phyloP scores from a whole-genome alignment of 2,797 vertebrate genomes.

The Anomalospiza imberbis region DNA sequence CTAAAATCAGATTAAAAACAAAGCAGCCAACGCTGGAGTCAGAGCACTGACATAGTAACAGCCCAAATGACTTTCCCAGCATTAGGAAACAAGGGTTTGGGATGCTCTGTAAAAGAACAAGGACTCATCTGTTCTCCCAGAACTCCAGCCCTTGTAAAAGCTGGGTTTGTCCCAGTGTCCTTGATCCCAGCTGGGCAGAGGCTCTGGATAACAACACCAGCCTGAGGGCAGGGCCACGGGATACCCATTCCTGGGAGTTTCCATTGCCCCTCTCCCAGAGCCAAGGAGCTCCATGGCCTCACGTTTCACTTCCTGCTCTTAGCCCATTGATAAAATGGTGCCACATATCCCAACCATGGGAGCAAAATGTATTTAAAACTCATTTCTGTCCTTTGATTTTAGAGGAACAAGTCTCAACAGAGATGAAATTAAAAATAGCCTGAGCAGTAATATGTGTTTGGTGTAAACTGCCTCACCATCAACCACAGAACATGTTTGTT shows the following conservation, averaged over 20 bases:
- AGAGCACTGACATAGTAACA: background rate
- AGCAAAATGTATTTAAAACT: background rate
- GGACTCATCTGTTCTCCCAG: background rate
- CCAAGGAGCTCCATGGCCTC: background rate
- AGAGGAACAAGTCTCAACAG: background rate
- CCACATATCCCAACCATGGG: background rate
- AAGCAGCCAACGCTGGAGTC: background rate
- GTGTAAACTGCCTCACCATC: background rate
- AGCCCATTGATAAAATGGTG: slow-evolving; percentile 4
- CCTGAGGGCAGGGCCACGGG: background rate
- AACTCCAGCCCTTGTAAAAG: background rate
- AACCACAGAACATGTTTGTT: background rate
- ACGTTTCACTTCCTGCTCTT: slow-evolving; percentile 11
- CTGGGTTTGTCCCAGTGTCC: slow-evolving; percentile 11
- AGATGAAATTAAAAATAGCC: background rate
- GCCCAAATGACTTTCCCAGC: background rate
- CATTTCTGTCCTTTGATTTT: background rate
- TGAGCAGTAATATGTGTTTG: background rate
- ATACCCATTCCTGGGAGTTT: background rate
- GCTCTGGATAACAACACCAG: background rate
- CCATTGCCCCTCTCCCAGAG: background rate
- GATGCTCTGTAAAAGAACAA: background rate
- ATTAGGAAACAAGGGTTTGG: background rate
- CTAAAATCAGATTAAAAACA: background rate
- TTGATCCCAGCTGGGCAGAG: slow-evolving; percentile 3